Percentiles rank a stretch among this genome's conserved stretches.
These are phyloP conservation scores for Saimiri boliviensis DNA, from an alignment of 2,113 vertebrate genomes.

Conservation along the genomic window DNA sequence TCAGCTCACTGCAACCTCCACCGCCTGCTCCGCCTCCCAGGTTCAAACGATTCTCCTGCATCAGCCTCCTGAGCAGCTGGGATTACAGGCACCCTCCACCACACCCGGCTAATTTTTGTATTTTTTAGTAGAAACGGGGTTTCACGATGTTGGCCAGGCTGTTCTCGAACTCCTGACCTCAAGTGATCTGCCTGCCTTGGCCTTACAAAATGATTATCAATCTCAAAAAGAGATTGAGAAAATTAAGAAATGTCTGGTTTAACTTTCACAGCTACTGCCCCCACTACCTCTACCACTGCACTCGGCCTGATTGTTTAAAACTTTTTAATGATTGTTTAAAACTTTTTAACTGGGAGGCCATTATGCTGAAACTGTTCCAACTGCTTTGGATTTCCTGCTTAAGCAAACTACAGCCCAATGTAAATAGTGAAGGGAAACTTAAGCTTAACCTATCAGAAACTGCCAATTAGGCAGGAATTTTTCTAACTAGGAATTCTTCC, in stretches of 20 bases:
- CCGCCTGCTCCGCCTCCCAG: no score
- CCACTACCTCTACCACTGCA: background rate
- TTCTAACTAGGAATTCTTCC: background rate
- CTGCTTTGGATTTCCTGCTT: background rate
- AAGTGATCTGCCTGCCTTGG: no score
- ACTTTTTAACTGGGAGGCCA: background rate
- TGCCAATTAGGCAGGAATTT: background rate
- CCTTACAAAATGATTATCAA: no score
- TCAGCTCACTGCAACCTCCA: no score
- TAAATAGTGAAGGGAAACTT: background rate
- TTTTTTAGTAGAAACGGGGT: no score
- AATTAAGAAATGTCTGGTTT: background rate
- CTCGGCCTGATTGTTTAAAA: background rate
- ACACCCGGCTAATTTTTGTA: no score
- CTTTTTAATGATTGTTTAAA: background rate
- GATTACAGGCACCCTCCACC: no score
- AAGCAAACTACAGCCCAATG: background rate
- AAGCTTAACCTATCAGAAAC: background rate
- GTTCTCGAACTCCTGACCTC: no score
- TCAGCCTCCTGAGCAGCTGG: no score
- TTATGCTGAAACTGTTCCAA: background rate
- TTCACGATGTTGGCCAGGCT: no score
- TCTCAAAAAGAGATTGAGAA: background rate
- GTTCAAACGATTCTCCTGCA: no score
- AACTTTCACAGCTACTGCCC: background rate